These are phyloP conservation scores for Anastatus disparis DNA, from an alignment of 1,140 invertebrate genomes.

Conservation along the genomic window DNA sequence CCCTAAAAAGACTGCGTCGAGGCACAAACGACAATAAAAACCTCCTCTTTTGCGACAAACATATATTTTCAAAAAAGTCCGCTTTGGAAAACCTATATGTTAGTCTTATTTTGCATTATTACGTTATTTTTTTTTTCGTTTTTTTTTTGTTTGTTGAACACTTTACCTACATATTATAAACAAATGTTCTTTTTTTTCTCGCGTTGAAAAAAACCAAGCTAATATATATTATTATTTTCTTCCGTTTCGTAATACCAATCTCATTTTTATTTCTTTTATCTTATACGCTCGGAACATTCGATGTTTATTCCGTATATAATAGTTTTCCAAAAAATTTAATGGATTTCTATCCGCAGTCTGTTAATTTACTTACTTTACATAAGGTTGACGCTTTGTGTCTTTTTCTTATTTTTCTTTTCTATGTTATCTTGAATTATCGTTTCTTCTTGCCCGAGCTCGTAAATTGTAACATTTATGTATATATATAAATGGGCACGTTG, in stretches of 20 bases:
- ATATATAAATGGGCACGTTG: not conserved
- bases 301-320: no score
- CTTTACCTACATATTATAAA: conserved; percentile 9
- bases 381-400: not conserved
- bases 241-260: no score
- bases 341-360: conserved; percentile 16
- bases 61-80: conserved; percentile 29
- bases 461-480: not conserved
- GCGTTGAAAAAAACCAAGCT: no score
- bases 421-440: no score
- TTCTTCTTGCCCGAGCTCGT: conserved; percentile 1
- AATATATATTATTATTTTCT: no score
- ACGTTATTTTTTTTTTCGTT: no score
- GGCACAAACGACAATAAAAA: conserved; percentile 30
- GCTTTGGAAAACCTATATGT: conserved; percentile 18
- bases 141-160: no score
- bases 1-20: conserved; percentile 22
- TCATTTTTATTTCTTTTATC: no score
- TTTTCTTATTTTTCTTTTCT: not conserved
- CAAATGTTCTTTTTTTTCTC: no score
- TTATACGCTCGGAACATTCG: no score
- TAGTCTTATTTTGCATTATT: conserved; percentile 21
- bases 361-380: conserved; percentile 22
- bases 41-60: no score
- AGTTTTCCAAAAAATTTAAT: conserved; percentile 1